These are phyloP conservation scores for Rhabdomys pumilio DNA, from an alignment of 2,797 vertebrate species.

Conservation along the genomic window DNA sequence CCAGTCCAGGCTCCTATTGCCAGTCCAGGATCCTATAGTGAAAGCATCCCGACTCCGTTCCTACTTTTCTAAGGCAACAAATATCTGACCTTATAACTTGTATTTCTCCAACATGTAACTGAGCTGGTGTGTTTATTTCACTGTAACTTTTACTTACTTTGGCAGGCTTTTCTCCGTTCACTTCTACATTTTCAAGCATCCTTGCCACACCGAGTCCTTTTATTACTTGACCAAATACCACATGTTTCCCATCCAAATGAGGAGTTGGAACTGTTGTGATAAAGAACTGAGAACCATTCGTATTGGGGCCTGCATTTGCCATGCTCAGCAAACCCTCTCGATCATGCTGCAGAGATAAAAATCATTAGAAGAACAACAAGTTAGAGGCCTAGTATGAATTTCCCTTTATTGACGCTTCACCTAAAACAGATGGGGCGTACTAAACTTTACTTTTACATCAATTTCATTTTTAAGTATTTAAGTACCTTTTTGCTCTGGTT, in stretches of 20 bases:
- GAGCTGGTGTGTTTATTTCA: not conserved
- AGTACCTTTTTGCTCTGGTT: not conserved
- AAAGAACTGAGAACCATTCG: constrained; percentile 99
- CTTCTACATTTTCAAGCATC: constrained; percentile 94
- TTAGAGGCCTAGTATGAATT: not conserved
- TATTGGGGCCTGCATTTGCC: constrained; percentile 96
- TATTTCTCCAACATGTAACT: not conserved
- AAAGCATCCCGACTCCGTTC: not conserved
- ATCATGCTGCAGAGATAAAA: constrained; percentile 92
- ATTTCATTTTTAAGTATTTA: not conserved
- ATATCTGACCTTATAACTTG: not conserved
- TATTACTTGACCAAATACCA: constrained; percentile 97
- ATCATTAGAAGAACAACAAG: constrained; percentile 31
- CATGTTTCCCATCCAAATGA: constrained; percentile 96
- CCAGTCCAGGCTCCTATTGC: not conserved
- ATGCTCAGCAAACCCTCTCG: constrained; percentile 95
- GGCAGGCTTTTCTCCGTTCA: constrained; percentile 93
- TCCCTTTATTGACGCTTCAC: constrained; percentile 12
- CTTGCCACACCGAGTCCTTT: constrained; percentile 96
- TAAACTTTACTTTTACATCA: not conserved
- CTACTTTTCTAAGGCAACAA: not conserved
- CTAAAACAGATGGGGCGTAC: not conserved
- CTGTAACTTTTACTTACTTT: constrained; percentile 91
- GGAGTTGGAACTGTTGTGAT: constrained; percentile 96
- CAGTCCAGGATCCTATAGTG: not conserved